Conservation (phyloP, 2,113 vertebrate species). For the Chascanopsetta lugubris region DNA sequence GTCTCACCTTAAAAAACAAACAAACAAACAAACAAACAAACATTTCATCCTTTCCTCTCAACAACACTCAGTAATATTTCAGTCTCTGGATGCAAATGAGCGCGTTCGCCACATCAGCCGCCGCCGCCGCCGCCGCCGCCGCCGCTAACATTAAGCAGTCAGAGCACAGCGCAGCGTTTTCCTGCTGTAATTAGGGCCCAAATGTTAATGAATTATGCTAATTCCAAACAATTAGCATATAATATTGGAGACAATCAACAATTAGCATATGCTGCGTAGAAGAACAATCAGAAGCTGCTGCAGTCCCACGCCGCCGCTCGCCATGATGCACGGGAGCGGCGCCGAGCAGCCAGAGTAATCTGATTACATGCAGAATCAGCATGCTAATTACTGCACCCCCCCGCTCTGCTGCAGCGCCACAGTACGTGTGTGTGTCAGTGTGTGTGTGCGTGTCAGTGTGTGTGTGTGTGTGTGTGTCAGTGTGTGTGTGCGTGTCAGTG, state of each 20-base stretch:
- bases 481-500: too few relatives aligned
- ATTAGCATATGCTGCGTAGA: conserved; percentile 80
- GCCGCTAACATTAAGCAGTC: conserved; percentile 76
- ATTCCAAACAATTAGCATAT: conserved; percentile 83
- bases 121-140: too few relatives aligned
- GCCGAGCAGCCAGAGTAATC: conserved; percentile 38
- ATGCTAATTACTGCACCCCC: conserved; percentile 63
- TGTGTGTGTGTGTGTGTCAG: too few relatives aligned
- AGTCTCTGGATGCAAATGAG: conserved; percentile 76
- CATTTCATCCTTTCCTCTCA: conserved; percentile 79
- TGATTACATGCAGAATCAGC: conserved; percentile 68
- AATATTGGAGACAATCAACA: conserved; percentile 84
- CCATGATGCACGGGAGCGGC: conserved; percentile 63
- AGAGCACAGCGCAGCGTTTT: conserved; percentile 65
- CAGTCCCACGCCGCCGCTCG: conserved; percentile 72
- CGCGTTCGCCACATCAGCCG: conserved; percentile 8
- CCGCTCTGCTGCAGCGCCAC: not conserved
- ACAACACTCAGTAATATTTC: conserved; percentile 78
- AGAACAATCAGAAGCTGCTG: conserved; percentile 75
- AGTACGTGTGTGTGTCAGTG: too few relatives aligned
- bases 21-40: too few relatives aligned
- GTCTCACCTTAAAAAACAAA: conserved; percentile 70
- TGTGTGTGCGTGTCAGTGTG: too few relatives aligned
- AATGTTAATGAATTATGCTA: conserved; percentile 87
- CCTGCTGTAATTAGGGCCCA: conserved; percentile 83